These are phyloP conservation scores for Stegophylla sp. DNA, from an alignment of 2,888 invertebrate genomes.

Conservation along the genomic window DNA sequence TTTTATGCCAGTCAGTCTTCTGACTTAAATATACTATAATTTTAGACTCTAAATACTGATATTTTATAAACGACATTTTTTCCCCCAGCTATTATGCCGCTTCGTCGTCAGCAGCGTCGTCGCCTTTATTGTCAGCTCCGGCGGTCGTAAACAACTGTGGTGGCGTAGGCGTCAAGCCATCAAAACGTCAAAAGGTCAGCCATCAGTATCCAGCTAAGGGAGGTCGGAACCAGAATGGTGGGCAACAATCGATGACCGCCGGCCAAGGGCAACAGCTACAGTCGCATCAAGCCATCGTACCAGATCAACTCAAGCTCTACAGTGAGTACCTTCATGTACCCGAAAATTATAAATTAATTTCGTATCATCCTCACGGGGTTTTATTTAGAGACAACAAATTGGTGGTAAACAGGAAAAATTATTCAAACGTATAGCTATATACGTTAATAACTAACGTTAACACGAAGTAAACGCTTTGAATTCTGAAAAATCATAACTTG, in stretches of 20 bases:
- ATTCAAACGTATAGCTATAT: too few relatives aligned
- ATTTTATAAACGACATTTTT: too few relatives aligned
- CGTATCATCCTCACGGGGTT: too few relatives aligned
- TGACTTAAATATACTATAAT: too few relatives aligned
- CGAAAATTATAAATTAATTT: too few relatives aligned
- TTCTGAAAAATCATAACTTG: too few relatives aligned
- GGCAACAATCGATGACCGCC: not conserved
- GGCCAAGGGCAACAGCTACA: conserved; percentile 20
- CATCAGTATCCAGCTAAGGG: conserved; percentile 18
- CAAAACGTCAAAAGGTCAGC: conserved; percentile 50
- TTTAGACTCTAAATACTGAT: too few relatives aligned
- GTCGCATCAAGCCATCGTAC: conserved; percentile 41
- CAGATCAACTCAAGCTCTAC: conserved; percentile 52
- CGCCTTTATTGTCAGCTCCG: not conserved
- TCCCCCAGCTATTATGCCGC: conserved; percentile 40
- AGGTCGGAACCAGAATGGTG: conserved; percentile 7
- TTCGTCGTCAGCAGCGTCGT: conserved; percentile 32
- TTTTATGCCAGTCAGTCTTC: too few relatives aligned
- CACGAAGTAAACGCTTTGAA: too few relatives aligned
- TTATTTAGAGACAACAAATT: too few relatives aligned
- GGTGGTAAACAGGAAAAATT: too few relatives aligned
- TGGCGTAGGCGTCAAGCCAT: conserved; percentile 23
- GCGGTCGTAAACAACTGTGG: conserved; percentile 6
- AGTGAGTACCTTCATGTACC: conserved; percentile 47
- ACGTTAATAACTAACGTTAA: too few relatives aligned